Base-by-base conservation (phyloP, 2,113 vertebrate species). In the Phrynosoma blainvillii region DNA sequence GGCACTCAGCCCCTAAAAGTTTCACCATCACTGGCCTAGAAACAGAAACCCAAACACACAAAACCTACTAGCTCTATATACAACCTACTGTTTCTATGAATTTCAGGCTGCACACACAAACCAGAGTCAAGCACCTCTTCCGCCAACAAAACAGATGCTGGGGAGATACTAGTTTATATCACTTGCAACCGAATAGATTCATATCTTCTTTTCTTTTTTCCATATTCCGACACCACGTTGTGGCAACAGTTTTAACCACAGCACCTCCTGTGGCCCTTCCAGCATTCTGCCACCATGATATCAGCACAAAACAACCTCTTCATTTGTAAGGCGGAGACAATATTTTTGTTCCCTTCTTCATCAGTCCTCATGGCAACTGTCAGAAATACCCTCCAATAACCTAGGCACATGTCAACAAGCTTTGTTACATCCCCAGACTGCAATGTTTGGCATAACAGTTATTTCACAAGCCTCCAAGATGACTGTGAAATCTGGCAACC, bases 391-490 rank as follows among this genome's bases (percentile, higher is more conserved):
- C 95, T 93, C 87, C 93, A 93, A 90, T 93, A 96, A 95, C 94
- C 93, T 81, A 5, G 32, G 74, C 84, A 92, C 40, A 0, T 59
- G 88, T 93, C 89, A 87, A 89, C 84, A 92, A 94, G 92, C 92
- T 95, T 94, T 88, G 89, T 92, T 95, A 90, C 94, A 94, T 91
- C 10, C 70, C 87, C 89, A 59, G 89, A 84, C 70, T 68, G 59
- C 90, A 79, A 95, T 91, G 91, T 95, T 89, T 95, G 95, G 93
- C 93, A 91, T 91, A 95, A 94, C 94, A 93, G 92, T 30, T 90
- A 95, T 96, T 97, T 96, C 96, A 94, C 95, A 96, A 96, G 93
- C 86, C 90, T 95, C 91, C 95, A 82, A 77, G 80, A 92, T 94
- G 93, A 94, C 94, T 94, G 92, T 52, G 91, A 92, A 95, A 88